Base-by-base conservation (phyloP, 1,140 invertebrate genomes). In the Delia radicum region DNA sequence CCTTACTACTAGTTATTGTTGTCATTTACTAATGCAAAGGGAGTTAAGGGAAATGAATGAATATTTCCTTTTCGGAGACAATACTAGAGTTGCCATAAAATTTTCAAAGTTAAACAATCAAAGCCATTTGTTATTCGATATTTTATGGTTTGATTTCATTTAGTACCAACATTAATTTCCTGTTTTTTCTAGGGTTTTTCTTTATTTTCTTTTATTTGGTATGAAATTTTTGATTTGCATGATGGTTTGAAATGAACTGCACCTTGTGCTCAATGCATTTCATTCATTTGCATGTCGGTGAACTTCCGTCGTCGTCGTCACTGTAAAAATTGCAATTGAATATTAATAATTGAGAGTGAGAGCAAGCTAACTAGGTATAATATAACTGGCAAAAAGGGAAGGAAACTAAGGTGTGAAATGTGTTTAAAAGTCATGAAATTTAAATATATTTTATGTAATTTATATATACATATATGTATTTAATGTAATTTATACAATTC, bases 251-350 rank as follows among this genome's bases (percentile, higher is more conserved):
- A 69, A 69, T 69, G 65, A 69, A 69, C 65, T 69, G 65, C 65
- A 69, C 65, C 65, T 69, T 69, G 65, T 69, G 65, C 65, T 69
- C 65, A 69, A 69, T 69, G 65, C 65, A 69, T 69, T 69, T 69
- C 65, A 69, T 69, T 37, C 65, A 69, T 69, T 69, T 69, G 29
- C 65, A 69, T 69, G 65, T 69, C 65, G 65, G 3, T 21, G 31
- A 37, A 69, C 65, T 69, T 69, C 65, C 65, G 65, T 69, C 65
- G 65, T 69, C 31, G 65, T 69, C 29, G 37, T 31, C 37, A 33
- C 65, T 24, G 29, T 33, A n/a, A 67, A 18, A 67, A n/a, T n/a
- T 31, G 29, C 65, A 69, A 33, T 31, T 69, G 65, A 69, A 69
- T 69, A 69, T 69, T 69, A 33, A 69, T 69, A 69, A 67, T 67